Evolutionary conservation across 1,140 invertebrate genomes (phyloP), one percentile per base, ranked within the genome.

Genomic region (Sarcophaga peregrina): DNA sequence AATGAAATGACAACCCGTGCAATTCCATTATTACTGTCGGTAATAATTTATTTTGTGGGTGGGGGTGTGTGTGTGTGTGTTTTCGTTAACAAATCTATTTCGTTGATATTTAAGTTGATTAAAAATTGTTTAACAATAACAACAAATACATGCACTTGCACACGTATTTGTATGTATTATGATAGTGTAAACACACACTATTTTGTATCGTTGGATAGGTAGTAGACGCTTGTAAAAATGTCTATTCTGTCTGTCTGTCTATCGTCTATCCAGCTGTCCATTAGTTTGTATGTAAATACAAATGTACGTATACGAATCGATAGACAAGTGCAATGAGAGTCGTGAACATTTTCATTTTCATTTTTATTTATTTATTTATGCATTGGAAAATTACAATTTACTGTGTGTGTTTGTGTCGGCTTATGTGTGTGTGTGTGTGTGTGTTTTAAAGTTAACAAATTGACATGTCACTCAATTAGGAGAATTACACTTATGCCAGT

Each of bases 381-480:
- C 17, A 68, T 68, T 68, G 17, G 20, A 25, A 68, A 68, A 68
- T 68, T 68, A 68, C 62, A 68, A 68, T 68, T 68, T 68, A 68
- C 62, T 68, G 20, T 68, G 17, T 37, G 4, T 37, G 25, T 37
- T 2, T 37, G 25, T 37, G 25, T 37, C 1, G 1, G 25, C 4
- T 1, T 37, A 4, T 37, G 25, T 37, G 17, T 25, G n/a, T 25
- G 62, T 13, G 6, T 72, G 20, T 72, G 62, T 72, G 20, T 72
- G 37, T 72, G 10, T 78, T 52, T 52, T 52, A 78, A 78, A 78
- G 75, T 20, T 50, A 78, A 78, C 75, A 78, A 50, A 78, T 78
- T 78, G 75, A 78, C 75, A 25, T 78, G 75, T 78, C 75, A 78
- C 75, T 78, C 75, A 78, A 78, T 78, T 78, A 78, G 75, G 46